phyloP scores from a whole-genome alignment of 2,888 invertebrate species.

The Macrophya alboannulata region DNA sequence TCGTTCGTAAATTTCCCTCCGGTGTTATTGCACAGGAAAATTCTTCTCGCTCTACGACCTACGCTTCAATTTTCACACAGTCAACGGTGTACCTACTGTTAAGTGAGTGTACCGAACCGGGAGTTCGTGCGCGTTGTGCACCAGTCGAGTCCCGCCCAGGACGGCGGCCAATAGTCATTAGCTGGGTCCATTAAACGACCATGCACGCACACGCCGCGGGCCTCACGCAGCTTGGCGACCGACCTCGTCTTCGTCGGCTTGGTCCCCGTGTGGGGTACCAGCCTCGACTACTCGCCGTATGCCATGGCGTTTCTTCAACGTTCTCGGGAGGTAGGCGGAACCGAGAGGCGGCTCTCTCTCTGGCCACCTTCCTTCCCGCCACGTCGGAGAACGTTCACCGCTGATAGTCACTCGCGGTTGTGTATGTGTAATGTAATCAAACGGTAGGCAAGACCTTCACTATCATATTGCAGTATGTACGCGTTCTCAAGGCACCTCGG shows the following conservation, averaged over 20 bases:
- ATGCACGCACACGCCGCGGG: conserved; percentile 72
- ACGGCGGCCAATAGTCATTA: conserved; percentile 80
- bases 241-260: conserved; percentile 39
- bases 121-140: conserved; percentile 47
- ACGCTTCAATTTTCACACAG: not conserved
- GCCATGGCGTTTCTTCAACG: conserved; percentile 46
- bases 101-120: conserved; percentile 2
- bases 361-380: conserved; percentile 73
- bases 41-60: not conserved
- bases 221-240: conserved; percentile 53
- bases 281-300: conserved; percentile 39
- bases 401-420: conserved; percentile 68
- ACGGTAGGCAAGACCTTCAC: not conserved
- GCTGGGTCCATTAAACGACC: conserved; percentile 79
- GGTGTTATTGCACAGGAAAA: not conserved
- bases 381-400: conserved; percentile 53
- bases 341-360: conserved; percentile 78
- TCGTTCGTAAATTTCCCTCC: no score
- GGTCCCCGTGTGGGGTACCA: conserved; percentile 47
- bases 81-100: not conserved
- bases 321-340: conserved; percentile 73
- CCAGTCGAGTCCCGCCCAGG: conserved; percentile 78
- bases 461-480: not conserved
- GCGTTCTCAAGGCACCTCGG: not conserved
- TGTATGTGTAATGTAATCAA: conserved; percentile 7